phyloP scores from a whole-genome alignment of 2,113 vertebrate genomes.

The Maccullochella peelii region DNA sequence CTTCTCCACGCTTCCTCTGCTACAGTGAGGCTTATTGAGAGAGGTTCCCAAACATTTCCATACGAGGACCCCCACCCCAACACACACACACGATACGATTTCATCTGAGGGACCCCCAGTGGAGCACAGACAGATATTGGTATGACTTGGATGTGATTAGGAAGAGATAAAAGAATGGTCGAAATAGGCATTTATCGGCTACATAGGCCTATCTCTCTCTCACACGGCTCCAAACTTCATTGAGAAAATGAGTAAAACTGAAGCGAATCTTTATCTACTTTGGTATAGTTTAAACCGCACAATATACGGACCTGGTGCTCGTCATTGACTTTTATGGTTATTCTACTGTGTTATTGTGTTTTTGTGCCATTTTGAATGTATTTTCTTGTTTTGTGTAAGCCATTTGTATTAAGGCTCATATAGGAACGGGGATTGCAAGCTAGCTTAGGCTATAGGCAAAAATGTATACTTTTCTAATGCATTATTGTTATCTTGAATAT shows the following conservation, averaged over 20 bases:
- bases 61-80: conserved; percentile 31
- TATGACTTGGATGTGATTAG: conserved; percentile 51
- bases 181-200: not conserved
- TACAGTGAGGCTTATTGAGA: conserved; percentile 8
- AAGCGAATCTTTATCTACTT: not conserved
- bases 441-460: not conserved
- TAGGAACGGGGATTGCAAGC: not conserved
- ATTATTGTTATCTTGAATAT: not conserved
- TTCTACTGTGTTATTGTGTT: not conserved
- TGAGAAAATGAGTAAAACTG: not conserved
- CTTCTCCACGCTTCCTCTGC: conserved; percentile 41
- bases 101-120: conserved; percentile 35
- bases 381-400: not conserved
- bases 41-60: conserved; percentile 50
- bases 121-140: conserved; percentile 20
- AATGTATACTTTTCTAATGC: not conserved
- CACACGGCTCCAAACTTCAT: not conserved
- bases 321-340: not conserved
- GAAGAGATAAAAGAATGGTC: conserved; percentile 1
- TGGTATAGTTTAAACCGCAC: not conserved
- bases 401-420: not conserved
- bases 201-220: not conserved
- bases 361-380: not conserved
- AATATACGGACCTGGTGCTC: too few species aligned
- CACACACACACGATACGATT: not conserved